Evolutionary conservation across 2,113 vertebrate species (phyloP).

Genomic region (Rattus norvegicus): DNA sequence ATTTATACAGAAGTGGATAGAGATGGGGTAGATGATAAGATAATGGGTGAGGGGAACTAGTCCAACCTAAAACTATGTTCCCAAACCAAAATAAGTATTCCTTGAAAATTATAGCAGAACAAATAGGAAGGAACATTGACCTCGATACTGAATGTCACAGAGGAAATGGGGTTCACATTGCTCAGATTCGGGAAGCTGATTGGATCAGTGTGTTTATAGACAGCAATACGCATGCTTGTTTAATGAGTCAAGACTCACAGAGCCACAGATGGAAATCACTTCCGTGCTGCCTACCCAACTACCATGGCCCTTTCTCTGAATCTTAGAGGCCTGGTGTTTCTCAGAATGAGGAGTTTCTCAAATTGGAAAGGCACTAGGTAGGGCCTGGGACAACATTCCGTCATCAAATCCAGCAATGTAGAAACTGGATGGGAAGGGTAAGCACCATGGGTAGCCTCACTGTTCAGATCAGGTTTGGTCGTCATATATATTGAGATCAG

Average conservation of each 20-base stretch:
- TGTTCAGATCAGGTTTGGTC: constrained; percentile 35
- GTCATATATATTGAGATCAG: constrained; percentile 34
- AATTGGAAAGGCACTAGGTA: background rate
- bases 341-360: constrained; percentile 34
- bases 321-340: background rate
- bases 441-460: constrained; percentile 17
- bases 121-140: constrained; percentile 54
- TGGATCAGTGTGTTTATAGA: constrained; percentile 65
- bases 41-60: background rate
- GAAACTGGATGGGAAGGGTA: background rate
- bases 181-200: constrained; percentile 42
- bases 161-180: constrained; percentile 42
- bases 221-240: constrained; percentile 4
- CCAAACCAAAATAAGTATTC: constrained; percentile 53
- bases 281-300: background rate
- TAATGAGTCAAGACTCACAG: constrained; percentile 33
- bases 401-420: constrained; percentile 7
- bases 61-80: constrained; percentile 51
- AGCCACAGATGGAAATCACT: constrained; percentile 31
- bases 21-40: background rate
- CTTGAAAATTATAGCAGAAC: constrained; percentile 50
- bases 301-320: background rate
- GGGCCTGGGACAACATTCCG: background rate
- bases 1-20: background rate
- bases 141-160: constrained; percentile 48